Base-by-base conservation (phyloP, 2,113 vertebrate genomes). In the Daboia siamensis region DNA sequence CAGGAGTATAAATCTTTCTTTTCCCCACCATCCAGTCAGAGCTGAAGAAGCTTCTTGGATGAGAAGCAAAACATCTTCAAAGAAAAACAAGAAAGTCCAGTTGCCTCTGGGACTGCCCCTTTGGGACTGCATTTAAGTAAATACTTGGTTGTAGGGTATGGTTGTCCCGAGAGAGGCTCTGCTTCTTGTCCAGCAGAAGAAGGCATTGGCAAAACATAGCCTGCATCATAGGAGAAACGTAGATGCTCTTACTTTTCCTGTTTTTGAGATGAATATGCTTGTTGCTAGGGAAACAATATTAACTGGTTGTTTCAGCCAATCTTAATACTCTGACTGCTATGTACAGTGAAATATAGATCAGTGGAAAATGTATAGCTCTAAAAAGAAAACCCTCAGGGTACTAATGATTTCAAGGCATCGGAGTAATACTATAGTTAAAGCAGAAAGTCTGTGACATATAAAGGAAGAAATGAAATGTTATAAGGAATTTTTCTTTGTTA, bases 291-390 rank as follows among this genome's bases (percentile, higher is more conserved):
- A 44, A 13, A 87, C 39, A 0, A 0, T 46, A 93, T 92, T 93
- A 93, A 94, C 93, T 94, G 93, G 89, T 69, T 86, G 64, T 2
- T 56, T n/a, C 55, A 61, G 91, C 93, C 91, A 95, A 94, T 94
- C 93, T 95, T 95, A 95, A 92, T 13, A 64, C 57, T 23, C 91
- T 56, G 93, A 90, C 92, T 61, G 1, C 84, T 87, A 21, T 56
- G n/a, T 54, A 0, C 17, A 94, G 93, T 74, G 91, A 94, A 95
- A 96, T 94, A 92, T 87, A 54, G 95, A 96, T 97, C 95, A 96
- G 46, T 57, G 87, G 24, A 17, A 90, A 57, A 80, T 51, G 87
- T 55, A 61, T 69, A 90, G 57, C 87, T 92, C 52, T 21, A 93
- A 86, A 51, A 51, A 51, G 8, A 10, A 51, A 87, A 24, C 55